Evolutionary conservation across 1,140 invertebrate genomes (phyloP), one percentile per base, ranked within the genome.

Genomic region (Dreissena polymorpha): DNA sequence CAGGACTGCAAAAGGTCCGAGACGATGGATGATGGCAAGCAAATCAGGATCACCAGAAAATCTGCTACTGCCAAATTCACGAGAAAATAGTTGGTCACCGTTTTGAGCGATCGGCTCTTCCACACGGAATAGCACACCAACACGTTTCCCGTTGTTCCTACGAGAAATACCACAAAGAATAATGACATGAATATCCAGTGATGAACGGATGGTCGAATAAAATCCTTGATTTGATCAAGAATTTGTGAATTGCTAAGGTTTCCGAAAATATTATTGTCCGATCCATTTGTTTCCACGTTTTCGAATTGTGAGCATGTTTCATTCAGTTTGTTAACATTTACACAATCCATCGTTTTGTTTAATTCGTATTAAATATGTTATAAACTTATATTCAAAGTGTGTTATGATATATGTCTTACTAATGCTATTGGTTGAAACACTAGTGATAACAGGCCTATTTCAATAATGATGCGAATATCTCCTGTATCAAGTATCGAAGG

Each of bases 21-120:
- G 12, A 97, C 91, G 14, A 98, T 95, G 0, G 97, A 97, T 0
- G 96, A 95, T 0, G 97, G 97, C 78, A 98, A 93, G 91, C 97
- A 98, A 76, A 98, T 95, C 10, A 98, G 89, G 72, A 98, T 95
- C 57, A 98, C 97, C 89, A 98, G 94, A 81, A 98, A 96, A 92
- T 99, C 97, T 0, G 97, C 97, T 0, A 97, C 94, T 0, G 97
- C 97, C 86, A 98, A 93, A 90, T 98, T 98, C 10, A 97, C 96
- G 85, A 99, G 97, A 92, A 98, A 97, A 89, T 96, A 97, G 93
- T 98, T 98, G 0, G 97, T 98, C 13, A 97, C 96, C 89, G 96
- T 97, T 57, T 96, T 93, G 96, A 99, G 97, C 0, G 95, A 94
- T 49, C 95, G 95, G 90, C 97, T 97, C 50, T 96, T 94, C 86